Evolutionary conservation across 2,113 vertebrate genomes (phyloP), one percentile per base, ranked within the genome.

Genomic region (Callorhinus ursinus): DNA sequence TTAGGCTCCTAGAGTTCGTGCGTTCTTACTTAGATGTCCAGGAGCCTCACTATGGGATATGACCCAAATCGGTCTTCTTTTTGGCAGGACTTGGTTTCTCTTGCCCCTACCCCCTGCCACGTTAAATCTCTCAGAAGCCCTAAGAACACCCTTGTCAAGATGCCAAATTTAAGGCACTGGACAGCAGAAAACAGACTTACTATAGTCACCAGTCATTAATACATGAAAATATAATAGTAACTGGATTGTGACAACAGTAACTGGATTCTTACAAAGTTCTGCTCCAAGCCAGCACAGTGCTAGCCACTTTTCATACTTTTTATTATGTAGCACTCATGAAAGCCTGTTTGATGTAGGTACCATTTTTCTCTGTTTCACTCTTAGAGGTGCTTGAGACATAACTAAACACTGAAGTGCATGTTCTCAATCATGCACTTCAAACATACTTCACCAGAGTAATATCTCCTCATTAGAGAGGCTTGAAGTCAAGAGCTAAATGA

Each of bases 261-360:
- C 4, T 4, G 26, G 6, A 9, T 39, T 7, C 12, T 22, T 7
- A 13, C 6, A 16, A 53, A 53, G 51, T 0, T 19, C 14, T 14
- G 2, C 4, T 28, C 33, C 2, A 1, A 0, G 0, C 21, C 53
- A 1, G 46, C 8, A 7, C 24, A 0, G 59, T 3, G 5, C 19
- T 3, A 15, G 14, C 49, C 39, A 1, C 49, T 8, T 22, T 22
- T 21, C 18, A 7, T 0, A 6, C 2, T 18, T 57, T 11, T 19
- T 1, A 3, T 82, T 31, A 24, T 11, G 61, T 39, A 15, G 15
- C 19, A 18, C 6, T 2, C 49, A 16, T 0, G 7, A 36, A 12
- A 1, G 8, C n/a, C 57, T 19, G 22, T 39, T 26, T 42, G 49
- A 28, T 1, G 39, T 1, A 39, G n/a, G 36, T 4, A 9, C 46